Base-by-base conservation (phyloP, 2,888 invertebrate genomes). In the Polydrusus tereticollis region DNA sequence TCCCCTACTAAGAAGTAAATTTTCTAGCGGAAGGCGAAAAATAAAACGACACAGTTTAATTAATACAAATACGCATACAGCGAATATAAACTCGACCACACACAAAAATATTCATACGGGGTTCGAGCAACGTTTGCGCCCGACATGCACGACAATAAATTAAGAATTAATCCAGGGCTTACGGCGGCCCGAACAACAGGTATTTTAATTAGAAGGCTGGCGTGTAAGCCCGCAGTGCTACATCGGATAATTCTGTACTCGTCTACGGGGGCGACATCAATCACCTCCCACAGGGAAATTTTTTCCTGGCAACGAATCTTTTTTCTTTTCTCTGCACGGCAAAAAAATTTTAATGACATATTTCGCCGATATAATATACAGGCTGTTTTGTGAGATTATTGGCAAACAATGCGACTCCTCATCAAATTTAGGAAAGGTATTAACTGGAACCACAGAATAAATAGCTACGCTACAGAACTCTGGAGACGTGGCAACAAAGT, bases 131-230 rank as follows among this genome's bases (percentile, higher is more conserved):
- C 43, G 65, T 57, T 64, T 57, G 57, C 55, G 26, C 66, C 29
- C 65, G 41, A 65, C 57, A 33, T 58, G 66, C 33, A 41, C 0
- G 43, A 66, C 66, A 29, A 66, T 66, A 66, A 66, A 66, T 66
- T 66, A 57, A 41, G 66, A 26, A 66, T 66, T 66, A 66, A 66
- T 66, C 66, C 57, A 43, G 16, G 18, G 57, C 41, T 66, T 57
- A 66, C 43, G 67, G 41, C 52, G 23, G 36, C 52, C 50, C 38
- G 38, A 58, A 67, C 67, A 67, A 67, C 67, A 67, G 67, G 67
- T 67, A 67, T 59, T 67, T 67, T 67, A 59, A 67, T 59, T 69
- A 52, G 62, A 69, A 62, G 45, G 43, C 20, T 66, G 20, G 21
- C 52, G 60, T 26, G 36, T 59, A 62, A 68, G 29, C 62, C 62